A percentile compares a stretch with the other conserved stretches of the same genome.
These are phyloP conservation scores for Natrix natrix DNA, from an alignment of 2,797 vertebrate species.

Conservation along the genomic window DNA sequence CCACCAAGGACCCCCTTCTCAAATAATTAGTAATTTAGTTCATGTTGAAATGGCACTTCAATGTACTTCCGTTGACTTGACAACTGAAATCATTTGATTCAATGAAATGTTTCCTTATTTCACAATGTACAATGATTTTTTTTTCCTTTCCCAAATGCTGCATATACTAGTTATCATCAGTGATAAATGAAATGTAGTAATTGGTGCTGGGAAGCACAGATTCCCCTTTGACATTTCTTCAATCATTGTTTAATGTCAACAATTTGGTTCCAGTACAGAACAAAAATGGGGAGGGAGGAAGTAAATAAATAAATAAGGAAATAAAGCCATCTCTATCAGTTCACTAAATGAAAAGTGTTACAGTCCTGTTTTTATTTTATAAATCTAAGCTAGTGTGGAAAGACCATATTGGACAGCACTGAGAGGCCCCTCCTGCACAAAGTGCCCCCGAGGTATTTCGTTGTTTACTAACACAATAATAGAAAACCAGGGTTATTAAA, in stretches of 20 bases:
- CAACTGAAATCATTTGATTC: not conserved
- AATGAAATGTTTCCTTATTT: not conserved
- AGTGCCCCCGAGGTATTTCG: slow-evolving; percentile 55
- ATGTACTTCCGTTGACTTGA: not conserved
- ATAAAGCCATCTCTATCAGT: slow-evolving; percentile 36
- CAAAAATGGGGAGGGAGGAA: not conserved
- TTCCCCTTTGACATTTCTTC: slow-evolving; percentile 44
- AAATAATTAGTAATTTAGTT: not conserved
- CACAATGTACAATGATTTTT: not conserved
- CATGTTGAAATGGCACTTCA: not conserved
- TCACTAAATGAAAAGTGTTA: slow-evolving; percentile 22
- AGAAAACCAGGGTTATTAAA: slow-evolving; percentile 75
- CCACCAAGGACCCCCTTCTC: not conserved
- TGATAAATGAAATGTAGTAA: slow-evolving; percentile 66
- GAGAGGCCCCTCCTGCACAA: slow-evolving; percentile 59
- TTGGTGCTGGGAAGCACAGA: slow-evolving; percentile 54
- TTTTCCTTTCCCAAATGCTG: slow-evolving; percentile 38
- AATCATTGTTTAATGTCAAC: slow-evolving; percentile 26
- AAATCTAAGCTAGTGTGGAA: not conserved
- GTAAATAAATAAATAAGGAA: not conserved
- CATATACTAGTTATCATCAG: slow-evolving; percentile 50
- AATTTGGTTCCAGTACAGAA: slow-evolving; percentile 54
- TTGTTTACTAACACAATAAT: slow-evolving; percentile 74
- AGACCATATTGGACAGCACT: slow-evolving; percentile 54
- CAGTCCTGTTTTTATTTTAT: not conserved